These are phyloP conservation scores for Pomatorhinus ruficollis DNA, from an alignment of 2,113 vertebrate species.

Conservation along the genomic window DNA sequence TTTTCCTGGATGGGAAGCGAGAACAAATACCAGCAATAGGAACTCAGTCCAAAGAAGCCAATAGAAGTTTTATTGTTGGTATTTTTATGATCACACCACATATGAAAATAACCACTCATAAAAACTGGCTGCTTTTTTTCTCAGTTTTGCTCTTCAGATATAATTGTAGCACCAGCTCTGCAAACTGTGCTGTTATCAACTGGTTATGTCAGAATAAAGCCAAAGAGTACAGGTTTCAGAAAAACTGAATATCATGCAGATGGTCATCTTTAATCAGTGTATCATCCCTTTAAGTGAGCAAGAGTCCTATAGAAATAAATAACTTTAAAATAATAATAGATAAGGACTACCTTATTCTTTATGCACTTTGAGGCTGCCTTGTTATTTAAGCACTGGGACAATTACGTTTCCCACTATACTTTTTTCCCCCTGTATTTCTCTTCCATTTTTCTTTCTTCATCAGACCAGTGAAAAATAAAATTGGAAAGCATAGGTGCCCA, in stretches of 20 bases:
- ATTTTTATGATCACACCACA: background rate
- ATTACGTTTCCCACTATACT: background rate
- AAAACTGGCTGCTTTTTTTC: background rate
- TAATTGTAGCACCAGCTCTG: background rate
- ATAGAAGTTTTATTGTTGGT: background rate
- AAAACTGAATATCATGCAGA: background rate
- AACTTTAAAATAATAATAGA: background rate
- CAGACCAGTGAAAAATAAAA: background rate
- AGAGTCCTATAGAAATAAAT: background rate
- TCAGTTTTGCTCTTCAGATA: background rate
- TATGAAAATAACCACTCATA: background rate
- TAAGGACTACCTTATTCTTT: background rate
- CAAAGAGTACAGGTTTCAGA: background rate
- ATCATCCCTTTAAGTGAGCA: background rate
- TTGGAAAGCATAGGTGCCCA: background rate
- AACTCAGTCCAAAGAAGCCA: background rate
- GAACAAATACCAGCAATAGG: background rate
- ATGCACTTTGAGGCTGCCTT: background rate
- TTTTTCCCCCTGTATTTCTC: background rate
- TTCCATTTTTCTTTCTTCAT: background rate
- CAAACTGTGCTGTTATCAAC: background rate
- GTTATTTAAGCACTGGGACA: background rate
- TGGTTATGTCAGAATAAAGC: background rate
- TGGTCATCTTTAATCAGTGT: background rate
- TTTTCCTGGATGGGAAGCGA: conserved; percentile 31